Evolutionary conservation across 2,113 vertebrate species (phyloP).

Genomic region (Crotalus viridis): DNA sequence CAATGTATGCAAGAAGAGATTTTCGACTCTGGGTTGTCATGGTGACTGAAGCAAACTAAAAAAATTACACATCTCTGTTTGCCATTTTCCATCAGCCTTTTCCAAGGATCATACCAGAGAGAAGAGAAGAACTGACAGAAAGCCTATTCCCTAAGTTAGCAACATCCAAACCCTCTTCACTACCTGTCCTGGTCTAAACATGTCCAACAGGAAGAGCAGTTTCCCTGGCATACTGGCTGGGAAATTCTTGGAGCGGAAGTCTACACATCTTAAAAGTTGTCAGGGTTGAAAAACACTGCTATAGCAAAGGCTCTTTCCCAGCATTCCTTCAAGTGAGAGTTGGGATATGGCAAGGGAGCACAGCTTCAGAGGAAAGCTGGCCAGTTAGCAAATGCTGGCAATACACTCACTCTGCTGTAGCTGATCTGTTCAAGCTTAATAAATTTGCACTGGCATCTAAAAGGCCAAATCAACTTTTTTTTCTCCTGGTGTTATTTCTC

Average conservation of each 20-base stretch:
- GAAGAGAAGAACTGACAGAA: not conserved
- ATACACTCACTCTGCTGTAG: not conserved
- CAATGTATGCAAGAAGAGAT: not conserved
- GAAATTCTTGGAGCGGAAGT: not conserved
- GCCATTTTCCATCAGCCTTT: not conserved
- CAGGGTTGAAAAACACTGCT: not conserved
- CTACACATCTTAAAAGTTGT: not conserved
- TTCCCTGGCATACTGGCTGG: not conserved
- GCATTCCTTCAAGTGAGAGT: not conserved
- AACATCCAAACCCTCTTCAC: not conserved
- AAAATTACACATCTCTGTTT: not conserved
- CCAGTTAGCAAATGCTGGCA: not conserved
- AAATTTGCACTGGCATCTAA: no score
- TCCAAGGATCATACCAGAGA: not conserved
- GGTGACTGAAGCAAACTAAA: not conserved
- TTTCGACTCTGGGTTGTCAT: not conserved
- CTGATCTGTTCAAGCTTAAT: not conserved
- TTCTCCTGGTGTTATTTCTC: not conserved
- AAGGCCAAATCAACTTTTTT: not conserved
- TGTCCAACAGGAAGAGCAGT: not conserved
- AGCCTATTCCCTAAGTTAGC: not conserved
- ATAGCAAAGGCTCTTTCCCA: not conserved
- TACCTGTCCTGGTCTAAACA: not conserved
- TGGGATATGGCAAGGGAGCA: not conserved
- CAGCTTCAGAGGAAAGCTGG: not conserved